phyloP scores from a whole-genome alignment of 2,797 vertebrate genomes.

The Ibycter americanus region DNA sequence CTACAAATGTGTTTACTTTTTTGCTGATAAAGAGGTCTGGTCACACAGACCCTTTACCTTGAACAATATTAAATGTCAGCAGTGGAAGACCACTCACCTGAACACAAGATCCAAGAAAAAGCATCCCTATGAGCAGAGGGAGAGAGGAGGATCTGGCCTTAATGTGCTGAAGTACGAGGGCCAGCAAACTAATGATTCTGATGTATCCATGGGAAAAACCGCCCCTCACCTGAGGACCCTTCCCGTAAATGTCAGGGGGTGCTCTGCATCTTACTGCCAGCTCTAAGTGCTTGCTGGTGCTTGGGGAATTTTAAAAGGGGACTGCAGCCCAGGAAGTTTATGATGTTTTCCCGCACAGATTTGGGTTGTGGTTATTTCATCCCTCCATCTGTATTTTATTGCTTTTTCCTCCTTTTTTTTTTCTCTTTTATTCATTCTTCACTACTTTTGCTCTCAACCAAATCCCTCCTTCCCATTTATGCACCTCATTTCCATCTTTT shows the following conservation, averaged over 20 bases:
- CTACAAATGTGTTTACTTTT: slow-evolving; percentile 28
- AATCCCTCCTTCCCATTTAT: not conserved
- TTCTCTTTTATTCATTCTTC: not conserved
- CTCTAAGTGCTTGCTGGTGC: not conserved
- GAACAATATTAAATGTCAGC: not conserved
- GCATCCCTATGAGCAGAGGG: not conserved
- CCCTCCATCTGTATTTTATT: not conserved
- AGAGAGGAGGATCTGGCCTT: not conserved
- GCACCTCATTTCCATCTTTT: slow-evolving; percentile 13
- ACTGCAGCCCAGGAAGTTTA: not conserved
- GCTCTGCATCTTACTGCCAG: not conserved
- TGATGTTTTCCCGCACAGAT: not conserved
- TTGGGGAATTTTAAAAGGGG: not conserved
- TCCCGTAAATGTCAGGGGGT: not conserved
- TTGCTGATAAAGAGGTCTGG: slow-evolving; percentile 19
- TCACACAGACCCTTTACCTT: slow-evolving; percentile 12
- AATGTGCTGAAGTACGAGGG: not conserved
- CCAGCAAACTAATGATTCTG: not conserved
- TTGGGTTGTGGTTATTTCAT: not conserved
- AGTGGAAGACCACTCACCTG: not conserved
- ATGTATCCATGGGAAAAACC: not conserved
- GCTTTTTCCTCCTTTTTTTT: not conserved
- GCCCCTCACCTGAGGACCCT: not conserved
- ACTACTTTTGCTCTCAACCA: not conserved
- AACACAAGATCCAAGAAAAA: not conserved